phyloP scores from a whole-genome alignment of 1,140 invertebrate species.

The Akabosia matsudoensis region DNA sequence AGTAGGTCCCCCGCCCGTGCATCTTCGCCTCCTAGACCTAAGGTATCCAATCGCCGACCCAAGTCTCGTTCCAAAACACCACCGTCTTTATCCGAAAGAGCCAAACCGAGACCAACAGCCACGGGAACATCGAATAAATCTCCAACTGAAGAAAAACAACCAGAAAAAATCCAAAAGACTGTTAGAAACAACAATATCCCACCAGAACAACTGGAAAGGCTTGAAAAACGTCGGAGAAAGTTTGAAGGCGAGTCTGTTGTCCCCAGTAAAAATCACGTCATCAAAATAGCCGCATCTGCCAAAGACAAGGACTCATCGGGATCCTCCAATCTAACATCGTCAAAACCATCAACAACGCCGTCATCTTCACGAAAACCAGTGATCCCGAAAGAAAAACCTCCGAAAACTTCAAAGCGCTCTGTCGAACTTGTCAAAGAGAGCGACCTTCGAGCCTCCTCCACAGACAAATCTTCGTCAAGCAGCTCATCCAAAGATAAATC shows the following conservation, averaged over 20 bases:
- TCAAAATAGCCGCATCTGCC: not conserved
- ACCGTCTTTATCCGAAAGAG: not conserved
- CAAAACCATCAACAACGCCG: not conserved
- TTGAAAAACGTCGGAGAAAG: not conserved
- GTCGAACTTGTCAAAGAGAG: not conserved
- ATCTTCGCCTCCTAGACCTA: not conserved
- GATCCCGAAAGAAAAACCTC: not conserved
- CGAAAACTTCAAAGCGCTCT: not conserved
- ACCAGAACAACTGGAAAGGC: not conserved
- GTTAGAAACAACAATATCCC: not conserved
- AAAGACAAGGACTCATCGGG: not conserved
- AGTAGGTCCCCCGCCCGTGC: not conserved
- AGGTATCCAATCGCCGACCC: not conserved
- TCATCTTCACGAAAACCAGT: not conserved
- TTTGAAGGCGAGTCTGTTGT: constrained; percentile 6
- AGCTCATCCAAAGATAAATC: constrained; percentile 6
- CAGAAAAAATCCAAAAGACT: not conserved
- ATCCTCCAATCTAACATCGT: too few species aligned
- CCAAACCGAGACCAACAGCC: not conserved
- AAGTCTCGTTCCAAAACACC: not conserved
- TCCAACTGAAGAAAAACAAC: not conserved
- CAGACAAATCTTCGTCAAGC: not conserved
- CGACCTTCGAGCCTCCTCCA: not conserved
- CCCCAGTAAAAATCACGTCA: not conserved
- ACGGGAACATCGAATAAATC: not conserved